These are phyloP conservation scores for Andricus grossulariae DNA, from an alignment of 1,140 invertebrate species.

Conservation along the genomic window DNA sequence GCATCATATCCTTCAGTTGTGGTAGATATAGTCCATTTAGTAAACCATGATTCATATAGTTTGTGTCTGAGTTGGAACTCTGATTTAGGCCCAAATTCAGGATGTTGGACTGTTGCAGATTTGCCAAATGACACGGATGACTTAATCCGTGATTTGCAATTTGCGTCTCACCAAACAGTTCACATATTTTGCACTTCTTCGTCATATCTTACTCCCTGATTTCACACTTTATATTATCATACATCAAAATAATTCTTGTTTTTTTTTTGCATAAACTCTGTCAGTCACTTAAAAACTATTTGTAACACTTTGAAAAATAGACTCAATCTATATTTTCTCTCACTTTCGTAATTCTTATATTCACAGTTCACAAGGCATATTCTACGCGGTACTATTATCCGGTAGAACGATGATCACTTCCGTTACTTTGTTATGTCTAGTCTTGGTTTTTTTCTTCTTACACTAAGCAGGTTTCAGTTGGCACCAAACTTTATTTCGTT, in stretches of 20 bases:
- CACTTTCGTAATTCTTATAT: constrained; percentile 19
- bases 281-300: constrained; percentile 10
- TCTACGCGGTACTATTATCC: constrained; percentile 17
- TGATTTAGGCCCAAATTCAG: constrained; percentile 66
- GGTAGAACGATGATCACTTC: constrained; percentile 11
- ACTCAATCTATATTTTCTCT: constrained; percentile 19
- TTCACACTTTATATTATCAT: neutral
- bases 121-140: constrained; percentile 67
- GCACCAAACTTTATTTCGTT: too few relatives aligned
- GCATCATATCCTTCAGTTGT: constrained; percentile 78
- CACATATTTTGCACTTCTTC: constrained; percentile 76
- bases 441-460: too few relatives aligned
- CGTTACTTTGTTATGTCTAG: neutral
- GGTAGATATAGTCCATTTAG: constrained; percentile 72
- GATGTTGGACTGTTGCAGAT: constrained; percentile 66
- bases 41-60: constrained; percentile 68
- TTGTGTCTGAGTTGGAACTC: constrained; percentile 65
- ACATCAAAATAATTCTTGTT: neutral
- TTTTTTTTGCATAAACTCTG: neutral
- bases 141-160: constrained; percentile 68
- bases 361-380: constrained; percentile 25
- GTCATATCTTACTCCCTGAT: constrained; percentile 57
- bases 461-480: too few relatives aligned
- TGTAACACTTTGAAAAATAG: constrained; percentile 27
- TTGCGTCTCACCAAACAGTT: constrained; percentile 71